These are phyloP conservation scores for Leucophenga maculata DNA, from an alignment of 2,888 invertebrate genomes.

Conservation along the genomic window DNA sequence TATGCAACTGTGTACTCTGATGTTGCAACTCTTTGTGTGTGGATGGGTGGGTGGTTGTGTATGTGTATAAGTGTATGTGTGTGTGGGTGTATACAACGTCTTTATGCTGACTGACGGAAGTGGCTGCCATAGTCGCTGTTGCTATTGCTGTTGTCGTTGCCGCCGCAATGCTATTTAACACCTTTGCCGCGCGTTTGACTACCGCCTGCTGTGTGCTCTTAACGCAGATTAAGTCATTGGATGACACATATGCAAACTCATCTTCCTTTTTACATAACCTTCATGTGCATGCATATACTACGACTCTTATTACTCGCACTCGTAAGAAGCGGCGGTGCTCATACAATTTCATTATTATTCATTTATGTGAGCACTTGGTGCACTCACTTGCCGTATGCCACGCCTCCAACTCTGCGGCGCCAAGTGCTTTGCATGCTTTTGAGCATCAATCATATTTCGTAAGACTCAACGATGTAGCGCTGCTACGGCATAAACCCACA, in stretches of 20 bases:
- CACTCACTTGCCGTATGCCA: not conserved
- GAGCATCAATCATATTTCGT: conserved; percentile 9
- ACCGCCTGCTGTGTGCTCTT: conserved; percentile 5
- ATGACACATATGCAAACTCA: conserved; percentile 5
- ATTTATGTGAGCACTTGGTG: not conserved
- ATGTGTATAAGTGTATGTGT: not conserved
- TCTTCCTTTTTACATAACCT: not conserved
- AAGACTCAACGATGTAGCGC: not conserved
- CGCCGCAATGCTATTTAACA: conserved; percentile 7
- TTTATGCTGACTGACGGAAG: not conserved
- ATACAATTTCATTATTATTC: conserved; percentile 16
- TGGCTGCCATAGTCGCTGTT: too few species aligned
- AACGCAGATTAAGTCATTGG: conserved; percentile 11
- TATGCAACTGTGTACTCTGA: not conserved
- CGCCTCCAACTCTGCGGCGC: too few species aligned
- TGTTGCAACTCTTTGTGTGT: not conserved
- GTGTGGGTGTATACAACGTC: not conserved
- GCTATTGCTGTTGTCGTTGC: too few species aligned
- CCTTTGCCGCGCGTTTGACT: not conserved
- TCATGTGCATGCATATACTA: too few species aligned
- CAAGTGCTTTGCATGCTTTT: conserved; percentile 2
- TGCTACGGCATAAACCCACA: not conserved
- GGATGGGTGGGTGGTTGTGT: not conserved
- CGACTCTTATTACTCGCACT: too few species aligned
- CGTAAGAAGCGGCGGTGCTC: too few species aligned